A percentile compares a stretch with the other conserved stretches of the same genome.
phyloP scores from a whole-genome alignment of 2,797 vertebrate genomes.

The Darevskia mixta region DNA sequence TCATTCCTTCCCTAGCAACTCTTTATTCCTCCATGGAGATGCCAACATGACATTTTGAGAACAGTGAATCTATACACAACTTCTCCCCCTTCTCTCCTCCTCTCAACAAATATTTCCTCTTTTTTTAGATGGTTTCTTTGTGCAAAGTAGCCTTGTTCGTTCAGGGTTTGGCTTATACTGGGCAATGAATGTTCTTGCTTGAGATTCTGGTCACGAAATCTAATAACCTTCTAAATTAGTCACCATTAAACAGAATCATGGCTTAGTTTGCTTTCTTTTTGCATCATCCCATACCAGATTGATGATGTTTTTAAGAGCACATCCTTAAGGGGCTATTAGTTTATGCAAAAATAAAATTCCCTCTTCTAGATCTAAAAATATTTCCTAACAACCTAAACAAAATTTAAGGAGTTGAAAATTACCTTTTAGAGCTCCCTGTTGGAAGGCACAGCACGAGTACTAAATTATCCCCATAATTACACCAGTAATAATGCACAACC shows the following conservation, averaged over 20 bases:
- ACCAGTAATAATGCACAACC: slow-evolving; percentile 42
- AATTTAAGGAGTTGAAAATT: slow-evolving; percentile 49
- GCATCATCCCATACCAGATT: slow-evolving; percentile 46
- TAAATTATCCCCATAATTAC: slow-evolving; percentile 51
- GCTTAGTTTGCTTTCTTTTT: slow-evolving; percentile 8
- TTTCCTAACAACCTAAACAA: slow-evolving; percentile 51
- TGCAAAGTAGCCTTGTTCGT: neutral
- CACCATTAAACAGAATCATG: slow-evolving; percentile 27
- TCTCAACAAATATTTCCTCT: neutral
- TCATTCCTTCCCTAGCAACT: neutral
- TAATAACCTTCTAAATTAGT: slow-evolving; percentile 17
- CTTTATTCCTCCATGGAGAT: neutral
- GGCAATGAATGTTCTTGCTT: neutral
- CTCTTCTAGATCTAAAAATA: slow-evolving; percentile 51
- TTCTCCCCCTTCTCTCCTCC: neutral
- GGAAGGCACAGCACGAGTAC: slow-evolving; percentile 41
- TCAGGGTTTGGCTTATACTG: neutral
- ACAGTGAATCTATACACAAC: neutral
- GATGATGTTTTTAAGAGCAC: slow-evolving; percentile 54
- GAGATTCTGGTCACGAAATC: neutral
- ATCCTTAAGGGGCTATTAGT: slow-evolving; percentile 56
- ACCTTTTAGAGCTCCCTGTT: slow-evolving; percentile 46
- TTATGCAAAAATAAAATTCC: slow-evolving; percentile 50
- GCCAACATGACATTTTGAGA: neutral
- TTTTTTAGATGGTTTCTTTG: neutral